Evolutionary conservation across 2,888 invertebrate species (phyloP).

Genomic region (Agrochola litura): DNA sequence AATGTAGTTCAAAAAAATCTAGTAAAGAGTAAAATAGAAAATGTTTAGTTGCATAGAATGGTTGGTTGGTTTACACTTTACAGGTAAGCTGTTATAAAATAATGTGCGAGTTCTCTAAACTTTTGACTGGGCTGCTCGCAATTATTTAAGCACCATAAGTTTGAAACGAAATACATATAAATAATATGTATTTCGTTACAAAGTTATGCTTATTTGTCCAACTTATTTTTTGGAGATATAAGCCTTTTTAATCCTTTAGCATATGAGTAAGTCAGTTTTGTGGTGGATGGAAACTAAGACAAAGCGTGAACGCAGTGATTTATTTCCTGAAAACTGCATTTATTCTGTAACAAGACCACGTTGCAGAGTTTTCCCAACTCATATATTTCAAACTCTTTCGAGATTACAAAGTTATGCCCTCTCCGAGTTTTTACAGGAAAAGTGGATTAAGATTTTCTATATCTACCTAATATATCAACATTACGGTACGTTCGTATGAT

Average conservation of each 20-base stretch:
- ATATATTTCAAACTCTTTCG: conserved; percentile 82
- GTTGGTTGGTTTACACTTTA: too few species aligned
- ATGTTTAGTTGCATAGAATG: not conserved
- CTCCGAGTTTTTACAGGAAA: conserved; percentile 84
- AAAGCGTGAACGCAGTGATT: conserved; percentile 56
- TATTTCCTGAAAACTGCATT: conserved; percentile 66
- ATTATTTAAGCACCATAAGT: not conserved
- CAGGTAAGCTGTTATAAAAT: not conserved
- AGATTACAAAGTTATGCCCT: conserved; percentile 82
- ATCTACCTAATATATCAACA: conserved; percentile 86
- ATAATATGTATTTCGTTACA: not conserved
- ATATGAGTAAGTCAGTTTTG: conserved; percentile 31
- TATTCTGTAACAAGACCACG: conserved; percentile 66
- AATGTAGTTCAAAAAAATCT: not conserved
- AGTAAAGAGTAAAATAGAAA: not conserved
- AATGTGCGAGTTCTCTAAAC: not conserved
- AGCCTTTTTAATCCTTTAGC: conserved; percentile 19
- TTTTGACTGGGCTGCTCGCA: not conserved
- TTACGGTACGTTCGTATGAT: conserved; percentile 86
- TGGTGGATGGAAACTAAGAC: conserved; percentile 32
- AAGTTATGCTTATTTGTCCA: too few species aligned
- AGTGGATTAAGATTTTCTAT: conserved; percentile 88
- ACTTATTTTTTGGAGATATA: not conserved
- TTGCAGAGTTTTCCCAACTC: conserved; percentile 75
- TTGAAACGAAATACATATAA: not conserved